Conservation (phyloP, 2,113 vertebrate genomes). For the Tychaedon coryphoeus region DNA sequence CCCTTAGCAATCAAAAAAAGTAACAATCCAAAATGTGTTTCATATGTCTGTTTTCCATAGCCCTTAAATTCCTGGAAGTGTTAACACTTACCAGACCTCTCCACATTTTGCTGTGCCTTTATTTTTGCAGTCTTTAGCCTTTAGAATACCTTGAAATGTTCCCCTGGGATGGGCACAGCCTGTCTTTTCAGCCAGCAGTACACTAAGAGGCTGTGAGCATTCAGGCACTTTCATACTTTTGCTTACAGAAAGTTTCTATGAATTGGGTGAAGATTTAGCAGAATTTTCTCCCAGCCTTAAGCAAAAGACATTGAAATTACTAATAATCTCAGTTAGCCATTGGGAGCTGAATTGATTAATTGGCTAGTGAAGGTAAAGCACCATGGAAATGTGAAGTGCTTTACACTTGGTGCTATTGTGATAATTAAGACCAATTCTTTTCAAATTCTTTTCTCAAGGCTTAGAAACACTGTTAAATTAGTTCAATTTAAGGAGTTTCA, state of each 20-base stretch:
- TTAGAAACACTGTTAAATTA: neutral
- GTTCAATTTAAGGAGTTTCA: neutral
- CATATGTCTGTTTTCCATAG: neutral
- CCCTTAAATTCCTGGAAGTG: neutral
- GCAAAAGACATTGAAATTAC: neutral
- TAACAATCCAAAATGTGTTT: neutral
- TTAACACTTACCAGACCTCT: neutral
- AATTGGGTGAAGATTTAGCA: neutral
- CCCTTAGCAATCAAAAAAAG: neutral
- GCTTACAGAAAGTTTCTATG: neutral
- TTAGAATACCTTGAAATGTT: neutral
- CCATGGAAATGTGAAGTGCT: neutral
- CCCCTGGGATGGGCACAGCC: neutral
- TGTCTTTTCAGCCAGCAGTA: neutral
- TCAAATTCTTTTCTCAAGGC: neutral
- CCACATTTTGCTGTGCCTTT: neutral
- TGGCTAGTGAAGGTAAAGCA: neutral
- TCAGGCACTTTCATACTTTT: neutral
- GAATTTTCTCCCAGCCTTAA: neutral
- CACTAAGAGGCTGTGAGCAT: neutral
- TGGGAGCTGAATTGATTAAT: conserved; percentile 20
- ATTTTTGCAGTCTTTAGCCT: neutral
- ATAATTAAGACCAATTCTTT: conserved; percentile 20
- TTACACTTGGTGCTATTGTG: neutral
- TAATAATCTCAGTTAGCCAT: neutral